These are phyloP conservation scores for Apteryx mantelli DNA, from an alignment of 2,113 vertebrate genomes.

Conservation along the genomic window DNA sequence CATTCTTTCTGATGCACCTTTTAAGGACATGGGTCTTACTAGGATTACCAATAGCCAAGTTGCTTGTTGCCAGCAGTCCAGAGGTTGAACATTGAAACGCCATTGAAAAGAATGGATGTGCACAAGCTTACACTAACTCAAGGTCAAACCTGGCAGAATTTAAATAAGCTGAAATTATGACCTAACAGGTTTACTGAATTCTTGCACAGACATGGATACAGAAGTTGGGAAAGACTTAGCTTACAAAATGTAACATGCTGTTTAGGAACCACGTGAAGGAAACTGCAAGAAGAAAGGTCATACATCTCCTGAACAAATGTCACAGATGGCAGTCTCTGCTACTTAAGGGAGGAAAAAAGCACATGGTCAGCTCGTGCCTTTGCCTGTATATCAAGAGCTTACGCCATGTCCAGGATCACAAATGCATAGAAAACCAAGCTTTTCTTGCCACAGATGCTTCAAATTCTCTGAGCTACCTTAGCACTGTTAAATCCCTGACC, in stretches of 20 bases:
- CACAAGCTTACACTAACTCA: neutral
- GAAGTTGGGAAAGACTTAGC: neutral
- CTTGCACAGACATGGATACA: neutral
- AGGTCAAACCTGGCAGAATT: conserved; percentile 11
- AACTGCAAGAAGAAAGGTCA: neutral
- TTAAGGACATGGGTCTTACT: neutral
- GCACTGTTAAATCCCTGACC: neutral
- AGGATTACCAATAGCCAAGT: neutral
- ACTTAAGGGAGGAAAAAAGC: neutral
- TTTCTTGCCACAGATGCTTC: neutral
- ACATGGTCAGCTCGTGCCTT: neutral
- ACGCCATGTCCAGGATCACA: neutral
- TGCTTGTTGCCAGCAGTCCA: neutral
- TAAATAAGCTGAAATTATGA: neutral
- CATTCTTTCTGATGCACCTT: neutral
- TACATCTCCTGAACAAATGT: neutral
- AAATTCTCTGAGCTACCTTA: neutral
- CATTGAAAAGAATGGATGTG: neutral
- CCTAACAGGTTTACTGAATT: neutral
- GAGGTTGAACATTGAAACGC: neutral
- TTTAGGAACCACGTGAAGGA: neutral
- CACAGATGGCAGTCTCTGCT: neutral
- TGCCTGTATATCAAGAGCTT: neutral
- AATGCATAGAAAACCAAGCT: neutral
- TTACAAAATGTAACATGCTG: neutral